Base-by-base conservation (phyloP, 2,797 vertebrate species). In the Tenualosa ilisha region DNA sequence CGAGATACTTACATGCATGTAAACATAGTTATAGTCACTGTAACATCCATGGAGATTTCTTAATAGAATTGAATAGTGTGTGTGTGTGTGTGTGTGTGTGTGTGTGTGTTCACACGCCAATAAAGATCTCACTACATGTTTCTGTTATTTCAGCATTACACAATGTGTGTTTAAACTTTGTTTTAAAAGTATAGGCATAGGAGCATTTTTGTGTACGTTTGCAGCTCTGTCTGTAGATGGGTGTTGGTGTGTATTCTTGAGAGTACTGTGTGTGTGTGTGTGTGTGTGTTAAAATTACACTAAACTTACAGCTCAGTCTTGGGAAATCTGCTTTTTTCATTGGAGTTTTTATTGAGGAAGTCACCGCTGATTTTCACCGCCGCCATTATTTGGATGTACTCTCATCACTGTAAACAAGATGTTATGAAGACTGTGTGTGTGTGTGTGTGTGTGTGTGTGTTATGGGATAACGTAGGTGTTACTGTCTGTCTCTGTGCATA, bases 281-380 rank as follows among this genome's bases (percentile, higher is more conserved):
- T n/a, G 22, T 61, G 56, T n/a, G 56, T 61, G 11, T 31, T 31
- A 31, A 31, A 31, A 31, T 31, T 31, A 59, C 15, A 22, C 1
- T 31, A 31, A 31, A 31, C 0, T 31, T 31, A 59, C 15, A 22
- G 56, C 9, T 63, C n/a, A 8, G n/a, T 63, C 59, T 63, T 63
- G n/a, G 59, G n/a, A 63, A 94, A 95, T 94, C 91, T 94, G 85
- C 91, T 91, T 87, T 87, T 81, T 63, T 63, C 20, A 63, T 72
- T 31, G 37, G 65, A 24, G 26, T 79, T 89, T 89, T 94, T 95
- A 92, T 93, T 94, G 92, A 89, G 93, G 91, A 89, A 87, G 93
- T 86, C 84, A 83, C 90, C 59, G 51, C 84, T 87, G 87, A 85
- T 87, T 88, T 87, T 88, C 83, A 86, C 86, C 88, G 88, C 65